Evolutionary conservation across 2,113 vertebrate species (phyloP), one percentile per base, ranked within the genome.

Genomic region (Pelecanus crispus): DNA sequence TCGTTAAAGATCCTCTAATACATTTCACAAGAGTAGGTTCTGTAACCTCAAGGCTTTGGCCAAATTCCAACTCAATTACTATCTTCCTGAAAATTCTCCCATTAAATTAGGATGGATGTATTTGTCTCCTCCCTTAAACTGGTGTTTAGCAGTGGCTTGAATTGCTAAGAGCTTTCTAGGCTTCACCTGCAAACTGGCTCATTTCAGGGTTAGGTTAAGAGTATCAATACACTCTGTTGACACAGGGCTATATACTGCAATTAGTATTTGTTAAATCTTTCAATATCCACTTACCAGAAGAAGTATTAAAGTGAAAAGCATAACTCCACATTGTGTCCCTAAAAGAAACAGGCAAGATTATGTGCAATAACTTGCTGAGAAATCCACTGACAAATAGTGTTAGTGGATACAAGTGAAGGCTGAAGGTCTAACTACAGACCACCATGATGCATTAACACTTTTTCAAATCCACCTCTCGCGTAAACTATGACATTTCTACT

Each of bases 11-110:
- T 72, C 45, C 38, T 84, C 38, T 67, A 71, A 32, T 6, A 47
- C 11, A 18, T 91, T 91, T 95, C 47, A 7, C 38, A 72, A 50
- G 56, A 88, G 73, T 32, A 68, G 58, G 70, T 75, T 88, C 70
- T 79, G 91, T 87, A 94, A 91, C 81, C 83, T 56, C 56, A 53
- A 92, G 80, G 73, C 86, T 89, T 94, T 94, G 96, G 91, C 80
- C 73, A 66, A 82, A 87, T 85, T 94, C 94, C 92, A 95, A 78
- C 81, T 79, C 92, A 90, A 81, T 94, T 95, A 94, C 72, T 65
- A 50, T 42, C 83, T 91, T 91, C 94, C 92, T 94, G 86, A 82
- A 90, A 94, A 81, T 70, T 82, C 62, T 88, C 77, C 71, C 53
- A 65, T 88, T 91, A 91, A 93, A 90, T 75, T 72, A 82, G 66